Base-by-base conservation (phyloP, 2,113 vertebrate species). In the Callopanchax toddi region DNA sequence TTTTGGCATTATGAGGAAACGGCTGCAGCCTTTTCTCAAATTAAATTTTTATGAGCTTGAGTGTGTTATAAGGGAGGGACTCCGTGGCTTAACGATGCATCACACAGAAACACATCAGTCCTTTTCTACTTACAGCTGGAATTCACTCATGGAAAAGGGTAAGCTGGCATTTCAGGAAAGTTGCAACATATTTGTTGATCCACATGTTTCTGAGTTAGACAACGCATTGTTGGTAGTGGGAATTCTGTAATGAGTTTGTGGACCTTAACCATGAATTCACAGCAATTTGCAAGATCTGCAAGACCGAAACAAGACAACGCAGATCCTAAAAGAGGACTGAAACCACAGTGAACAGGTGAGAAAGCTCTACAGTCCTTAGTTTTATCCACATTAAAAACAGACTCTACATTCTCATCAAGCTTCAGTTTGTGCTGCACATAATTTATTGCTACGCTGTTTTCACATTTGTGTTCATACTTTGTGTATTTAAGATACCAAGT, bases 271-370 rank as follows among this genome's bases (percentile, higher is more conserved):
- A 0, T 37, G 21, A 32, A 55, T 43, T 51, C 46, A 25, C 87
- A 99, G 97, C 96, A 97, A 76, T 99, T 97, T 86, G 97, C 97
- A 79, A 92, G 97, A 84, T 99, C 97, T 45, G 97, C 97, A 67
- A 93, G 95, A 88, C 97, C 97, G 42, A 99, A 98, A 75, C 93
- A 87, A 62, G 95, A 96, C 56, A 53, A 73, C 37, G 87, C 72
- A 0, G 94, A 96, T 0, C 3, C 74, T 13, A 92, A 87, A 79
- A 91, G 74, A 62, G 80, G 86, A 37, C 21, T 69, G 1, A 91
- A 78, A 26, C 86, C 67, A 10, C 76, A 82, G 3, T 87, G 74
- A 87, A 12, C 75, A 83, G 89, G 89, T 91, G 82, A 86, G 85
- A 42, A 25, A 36, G 17, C 29, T 2, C 4, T 4, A 7, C 39